phyloP scores from a whole-genome alignment of 2,888 invertebrate species.

The Stenichneumon culpator region DNA sequence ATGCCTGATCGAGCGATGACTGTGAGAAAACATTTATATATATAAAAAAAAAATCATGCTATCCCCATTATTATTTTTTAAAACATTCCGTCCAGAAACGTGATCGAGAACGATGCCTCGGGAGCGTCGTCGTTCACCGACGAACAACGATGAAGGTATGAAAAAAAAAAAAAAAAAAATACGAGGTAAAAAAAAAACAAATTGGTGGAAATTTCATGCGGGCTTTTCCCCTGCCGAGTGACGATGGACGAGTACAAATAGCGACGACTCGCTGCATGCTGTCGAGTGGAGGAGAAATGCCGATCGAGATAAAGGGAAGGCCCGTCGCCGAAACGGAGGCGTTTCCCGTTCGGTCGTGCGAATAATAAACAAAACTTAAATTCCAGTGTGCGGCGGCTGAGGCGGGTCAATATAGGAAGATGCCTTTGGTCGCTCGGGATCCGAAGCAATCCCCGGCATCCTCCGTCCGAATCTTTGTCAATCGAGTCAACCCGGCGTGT shows the following conservation, averaged over 20 bases:
- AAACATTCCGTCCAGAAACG: neutral
- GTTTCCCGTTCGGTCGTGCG: neutral
- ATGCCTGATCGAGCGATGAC: too few relatives aligned
- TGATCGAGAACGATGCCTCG: constrained; percentile 2
- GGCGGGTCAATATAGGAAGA: neutral
- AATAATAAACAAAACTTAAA: neutral
- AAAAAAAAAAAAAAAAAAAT: neutral
- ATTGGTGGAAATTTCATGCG: neutral
- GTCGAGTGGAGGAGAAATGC: neutral
- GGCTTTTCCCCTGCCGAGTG: neutral
- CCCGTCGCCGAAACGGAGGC: too few relatives aligned
- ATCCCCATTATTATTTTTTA: neutral
- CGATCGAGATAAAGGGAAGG: neutral
- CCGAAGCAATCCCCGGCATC: neutral
- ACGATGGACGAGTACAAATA: constrained; percentile 9
- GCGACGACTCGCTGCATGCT: neutral
- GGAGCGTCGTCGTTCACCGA: neutral
- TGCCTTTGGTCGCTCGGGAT: neutral
- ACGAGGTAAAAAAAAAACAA: neutral
- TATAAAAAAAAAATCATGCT: neutral
- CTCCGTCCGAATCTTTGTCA: neutral
- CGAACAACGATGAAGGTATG: neutral
- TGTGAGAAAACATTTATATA: too few relatives aligned
- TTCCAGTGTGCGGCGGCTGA: neutral
- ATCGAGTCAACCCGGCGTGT: neutral